Evolutionary conservation across 2,113 vertebrate genomes (phyloP).

Genomic region (Sceloporus tristichus): DNA sequence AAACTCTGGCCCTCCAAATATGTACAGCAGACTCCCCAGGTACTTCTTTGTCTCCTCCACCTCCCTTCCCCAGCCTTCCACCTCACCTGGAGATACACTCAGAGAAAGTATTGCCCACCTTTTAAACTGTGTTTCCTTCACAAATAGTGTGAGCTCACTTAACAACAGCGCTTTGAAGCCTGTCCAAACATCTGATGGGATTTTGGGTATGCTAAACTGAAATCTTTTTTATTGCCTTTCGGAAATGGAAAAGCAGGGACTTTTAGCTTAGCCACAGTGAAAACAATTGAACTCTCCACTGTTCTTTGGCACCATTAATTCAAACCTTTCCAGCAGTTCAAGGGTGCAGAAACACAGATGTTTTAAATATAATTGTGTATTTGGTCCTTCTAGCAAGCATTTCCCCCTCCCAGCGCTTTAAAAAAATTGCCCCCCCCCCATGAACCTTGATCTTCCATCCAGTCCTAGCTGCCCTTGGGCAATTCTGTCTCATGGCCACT

Average conservation of each 20-base stretch:
- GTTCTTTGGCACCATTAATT: neutral
- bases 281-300: neutral
- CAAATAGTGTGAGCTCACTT: neutral
- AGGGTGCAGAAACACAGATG: neutral
- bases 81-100: constrained; percentile 7
- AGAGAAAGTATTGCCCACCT: neutral
- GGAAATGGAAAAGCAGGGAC: neutral
- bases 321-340: constrained; percentile 6
- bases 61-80: neutral
- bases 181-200: neutral
- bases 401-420: constrained; percentile 8
- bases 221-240: constrained; percentile 19
- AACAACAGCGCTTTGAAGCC: neutral
- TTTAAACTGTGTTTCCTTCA: neutral
- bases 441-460: constrained; percentile 53
- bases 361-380: constrained; percentile 44
- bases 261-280: constrained; percentile 18
- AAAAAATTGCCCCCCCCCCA: constrained; percentile 44
- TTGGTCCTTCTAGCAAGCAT: constrained; percentile 38
- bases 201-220: constrained; percentile 23
- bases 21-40: constrained; percentile 1
- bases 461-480: constrained; percentile 53
- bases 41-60: neutral
- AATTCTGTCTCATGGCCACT: constrained; percentile 47
- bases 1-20: neutral